Evolutionary conservation across 2,113 vertebrate genomes (phyloP).

Genomic region (Plestiodon gilberti): DNA sequence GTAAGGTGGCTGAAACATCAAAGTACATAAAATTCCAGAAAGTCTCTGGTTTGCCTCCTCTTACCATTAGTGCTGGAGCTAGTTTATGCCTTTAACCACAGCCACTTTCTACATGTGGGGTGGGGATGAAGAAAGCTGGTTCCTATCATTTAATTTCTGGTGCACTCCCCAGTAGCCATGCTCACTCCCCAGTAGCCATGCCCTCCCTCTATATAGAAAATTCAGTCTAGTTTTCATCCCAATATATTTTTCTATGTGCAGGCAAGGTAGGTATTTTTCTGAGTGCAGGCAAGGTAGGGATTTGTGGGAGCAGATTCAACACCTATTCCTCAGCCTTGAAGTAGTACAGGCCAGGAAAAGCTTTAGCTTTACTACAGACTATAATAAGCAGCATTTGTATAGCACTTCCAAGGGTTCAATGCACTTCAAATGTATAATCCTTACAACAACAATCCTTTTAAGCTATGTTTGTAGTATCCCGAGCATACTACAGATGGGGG

Average conservation of each 20-base stretch:
- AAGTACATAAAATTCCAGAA: background rate
- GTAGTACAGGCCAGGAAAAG: background rate
- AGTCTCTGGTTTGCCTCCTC: background rate
- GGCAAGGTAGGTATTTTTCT: background rate
- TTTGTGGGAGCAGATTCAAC: background rate
- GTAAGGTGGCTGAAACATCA: background rate
- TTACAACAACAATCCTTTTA: too few relatives aligned
- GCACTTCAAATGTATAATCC: too few relatives aligned
- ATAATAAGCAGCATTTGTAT: background rate
- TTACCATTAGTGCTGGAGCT: background rate
- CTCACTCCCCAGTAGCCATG: too few relatives aligned
- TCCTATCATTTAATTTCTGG: background rate
- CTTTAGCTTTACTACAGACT: background rate
- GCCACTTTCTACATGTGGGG: background rate
- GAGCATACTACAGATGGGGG: too few relatives aligned
- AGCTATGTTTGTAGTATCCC: too few relatives aligned
- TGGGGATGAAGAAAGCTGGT: too few relatives aligned
- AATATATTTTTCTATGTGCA: too few relatives aligned
- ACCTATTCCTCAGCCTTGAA: background rate
- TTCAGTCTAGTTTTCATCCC: background rate
- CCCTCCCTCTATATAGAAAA: too few relatives aligned
- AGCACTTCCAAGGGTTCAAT: too few relatives aligned
- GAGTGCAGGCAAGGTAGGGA: background rate
- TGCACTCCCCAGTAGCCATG: background rate
- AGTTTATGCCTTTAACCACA: background rate